These are phyloP conservation scores for Diglossa brunneiventris DNA, from an alignment of 2,113 vertebrate species.

Conservation along the genomic window DNA sequence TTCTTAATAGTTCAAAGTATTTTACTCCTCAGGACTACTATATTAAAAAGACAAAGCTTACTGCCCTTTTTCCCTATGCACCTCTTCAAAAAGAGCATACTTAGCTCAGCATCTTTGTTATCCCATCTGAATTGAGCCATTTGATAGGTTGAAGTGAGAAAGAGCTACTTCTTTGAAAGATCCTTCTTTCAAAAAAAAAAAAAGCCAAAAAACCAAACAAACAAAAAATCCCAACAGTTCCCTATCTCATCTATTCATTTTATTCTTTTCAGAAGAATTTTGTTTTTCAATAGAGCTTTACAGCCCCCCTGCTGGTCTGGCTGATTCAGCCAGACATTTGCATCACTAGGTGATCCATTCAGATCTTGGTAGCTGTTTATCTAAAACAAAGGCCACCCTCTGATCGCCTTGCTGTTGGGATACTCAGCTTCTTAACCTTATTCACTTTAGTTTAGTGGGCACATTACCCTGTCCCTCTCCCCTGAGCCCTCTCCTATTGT, in stretches of 20 bases:
- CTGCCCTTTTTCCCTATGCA: neutral
- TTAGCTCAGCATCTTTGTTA: neutral
- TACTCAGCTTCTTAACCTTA: neutral
- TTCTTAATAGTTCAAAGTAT: neutral
- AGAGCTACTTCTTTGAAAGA: neutral
- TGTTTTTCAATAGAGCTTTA: neutral
- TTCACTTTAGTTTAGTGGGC: neutral
- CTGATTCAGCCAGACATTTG: neutral
- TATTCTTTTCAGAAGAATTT: neutral
- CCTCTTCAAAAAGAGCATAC: neutral
- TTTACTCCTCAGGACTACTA: neutral
- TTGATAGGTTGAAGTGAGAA: neutral
- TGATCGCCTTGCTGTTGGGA: neutral
- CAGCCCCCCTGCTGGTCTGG: rapidly evolving
- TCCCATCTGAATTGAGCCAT: neutral
- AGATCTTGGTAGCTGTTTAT: neutral
- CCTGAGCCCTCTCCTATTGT: neutral
- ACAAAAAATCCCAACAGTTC: neutral
- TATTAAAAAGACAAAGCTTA: neutral
- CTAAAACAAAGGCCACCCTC: neutral
- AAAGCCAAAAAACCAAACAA: neutral
- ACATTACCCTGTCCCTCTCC: neutral
- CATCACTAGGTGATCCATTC: neutral
- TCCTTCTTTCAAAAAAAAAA: neutral
- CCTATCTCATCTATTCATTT: neutral